Conservation (phyloP, 2,113 vertebrate species). For the Tichodroma muraria region DNA sequence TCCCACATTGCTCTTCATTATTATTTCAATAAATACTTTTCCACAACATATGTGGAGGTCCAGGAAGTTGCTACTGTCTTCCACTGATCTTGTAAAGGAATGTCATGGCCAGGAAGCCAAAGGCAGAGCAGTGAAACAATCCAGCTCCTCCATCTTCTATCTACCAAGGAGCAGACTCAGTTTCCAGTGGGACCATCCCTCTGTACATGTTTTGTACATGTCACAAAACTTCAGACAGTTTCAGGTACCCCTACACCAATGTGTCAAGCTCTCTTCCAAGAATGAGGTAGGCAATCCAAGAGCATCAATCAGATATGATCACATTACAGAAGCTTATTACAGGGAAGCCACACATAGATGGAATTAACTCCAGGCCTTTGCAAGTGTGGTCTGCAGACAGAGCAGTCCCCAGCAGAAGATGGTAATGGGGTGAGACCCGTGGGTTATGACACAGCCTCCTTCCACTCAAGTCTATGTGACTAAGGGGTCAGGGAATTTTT, state of each 20-base stretch:
- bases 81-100: neutral
- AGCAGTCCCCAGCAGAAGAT: neutral
- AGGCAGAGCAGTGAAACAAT: neutral
- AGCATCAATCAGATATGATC: neutral
- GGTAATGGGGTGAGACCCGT: neutral
- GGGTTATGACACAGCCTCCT: neutral
- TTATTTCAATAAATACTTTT: neutral
- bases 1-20: neutral
- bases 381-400: neutral
- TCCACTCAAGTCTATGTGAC: neutral
- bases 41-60: neutral
- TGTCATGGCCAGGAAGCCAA: neutral
- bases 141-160: neutral
- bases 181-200: neutral
- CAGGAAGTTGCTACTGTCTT: neutral
- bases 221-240: neutral
- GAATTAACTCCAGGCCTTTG: neutral
- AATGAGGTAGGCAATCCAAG: neutral
- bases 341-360: neutral
- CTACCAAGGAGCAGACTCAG: neutral
- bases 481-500: neutral
- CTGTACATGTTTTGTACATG: neutral
- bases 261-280: neutral
- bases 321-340: neutral
- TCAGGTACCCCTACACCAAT: neutral